Evolutionary conservation across 2,797 vertebrate genomes (phyloP).

Genomic region (Botia kubotai): DNA sequence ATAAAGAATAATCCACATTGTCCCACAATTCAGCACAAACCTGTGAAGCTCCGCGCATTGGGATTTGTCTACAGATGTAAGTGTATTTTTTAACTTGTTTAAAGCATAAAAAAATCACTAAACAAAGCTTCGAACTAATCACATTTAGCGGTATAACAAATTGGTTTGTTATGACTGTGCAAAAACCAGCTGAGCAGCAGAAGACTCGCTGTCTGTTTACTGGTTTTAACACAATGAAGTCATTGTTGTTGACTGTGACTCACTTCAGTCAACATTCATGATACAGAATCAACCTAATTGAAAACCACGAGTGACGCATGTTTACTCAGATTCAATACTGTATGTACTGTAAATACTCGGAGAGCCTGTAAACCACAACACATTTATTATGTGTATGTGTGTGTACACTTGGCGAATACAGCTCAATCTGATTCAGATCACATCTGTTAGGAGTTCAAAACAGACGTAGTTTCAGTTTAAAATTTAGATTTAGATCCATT

Average conservation of each 20-base stretch:
- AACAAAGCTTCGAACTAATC: too few relatives aligned
- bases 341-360: neutral
- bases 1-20: too few relatives aligned
- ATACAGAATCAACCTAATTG: neutral
- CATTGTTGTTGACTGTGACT: neutral
- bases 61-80: too few relatives aligned
- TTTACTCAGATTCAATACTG: neutral
- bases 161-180: neutral
- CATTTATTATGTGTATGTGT: too few relatives aligned
- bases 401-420: too few relatives aligned
- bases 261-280: neutral
- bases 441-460: neutral
- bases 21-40: too few relatives aligned
- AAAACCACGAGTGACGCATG: neutral
- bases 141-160: too few relatives aligned
- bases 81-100: too few relatives aligned
- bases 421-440: neutral
- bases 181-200: neutral
- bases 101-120: too few relatives aligned
- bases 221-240: conserved; percentile 13
- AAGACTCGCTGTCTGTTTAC: neutral
- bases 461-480: neutral
- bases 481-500: neutral
- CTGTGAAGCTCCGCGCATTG: too few relatives aligned
- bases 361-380: too few relatives aligned